phyloP scores from a whole-genome alignment of 1,140 invertebrate species.

The Xylocopa sonorina region DNA sequence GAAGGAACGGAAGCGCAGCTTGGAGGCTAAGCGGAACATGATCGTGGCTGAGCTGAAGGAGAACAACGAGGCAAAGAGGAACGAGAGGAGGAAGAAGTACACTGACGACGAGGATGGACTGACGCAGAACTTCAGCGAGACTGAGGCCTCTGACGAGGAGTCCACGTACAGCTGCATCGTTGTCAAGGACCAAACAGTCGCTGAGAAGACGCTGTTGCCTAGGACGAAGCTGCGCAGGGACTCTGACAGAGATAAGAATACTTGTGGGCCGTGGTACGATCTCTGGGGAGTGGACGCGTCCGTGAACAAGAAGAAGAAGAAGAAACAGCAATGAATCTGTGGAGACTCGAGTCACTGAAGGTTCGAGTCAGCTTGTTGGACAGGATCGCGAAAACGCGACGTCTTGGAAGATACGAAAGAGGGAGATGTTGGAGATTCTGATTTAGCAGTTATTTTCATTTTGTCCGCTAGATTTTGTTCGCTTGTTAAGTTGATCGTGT shows the following conservation, averaged over 20 bases:
- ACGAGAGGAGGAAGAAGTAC: slow-evolving; percentile 83
- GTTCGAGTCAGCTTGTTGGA: too few species aligned
- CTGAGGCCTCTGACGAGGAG: slow-evolving; percentile 84
- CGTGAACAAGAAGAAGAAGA: slow-evolving; percentile 80
- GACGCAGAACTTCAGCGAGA: slow-evolving; percentile 78
- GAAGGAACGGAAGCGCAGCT: slow-evolving; percentile 83
- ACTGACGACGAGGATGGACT: slow-evolving; percentile 80
- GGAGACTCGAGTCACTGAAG: too few species aligned
- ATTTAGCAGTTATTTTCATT: slow-evolving; percentile 8
- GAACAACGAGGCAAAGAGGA: slow-evolving; percentile 82
- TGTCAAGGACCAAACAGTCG: slow-evolving; percentile 78
- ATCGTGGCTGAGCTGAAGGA: slow-evolving; percentile 78
- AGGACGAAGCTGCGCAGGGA: slow-evolving; percentile 86
- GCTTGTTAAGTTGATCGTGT: slow-evolving; percentile 5
- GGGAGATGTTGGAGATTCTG: not conserved
- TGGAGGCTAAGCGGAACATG: slow-evolving; percentile 80
- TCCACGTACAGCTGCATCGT: slow-evolving; percentile 85
- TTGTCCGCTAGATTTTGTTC: not conserved
- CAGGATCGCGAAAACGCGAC: not conserved
- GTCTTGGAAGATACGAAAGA: not conserved
- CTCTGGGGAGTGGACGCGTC: slow-evolving; percentile 88
- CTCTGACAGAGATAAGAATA: slow-evolving; percentile 83
- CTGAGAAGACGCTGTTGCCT: slow-evolving; percentile 86
- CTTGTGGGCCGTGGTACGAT: slow-evolving; percentile 94
- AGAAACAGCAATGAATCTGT: slow-evolving; percentile 70